Evolutionary conservation across 2,113 vertebrate genomes (phyloP), one percentile per base, ranked within the genome.

Genomic region (Mugil cephalus): DNA sequence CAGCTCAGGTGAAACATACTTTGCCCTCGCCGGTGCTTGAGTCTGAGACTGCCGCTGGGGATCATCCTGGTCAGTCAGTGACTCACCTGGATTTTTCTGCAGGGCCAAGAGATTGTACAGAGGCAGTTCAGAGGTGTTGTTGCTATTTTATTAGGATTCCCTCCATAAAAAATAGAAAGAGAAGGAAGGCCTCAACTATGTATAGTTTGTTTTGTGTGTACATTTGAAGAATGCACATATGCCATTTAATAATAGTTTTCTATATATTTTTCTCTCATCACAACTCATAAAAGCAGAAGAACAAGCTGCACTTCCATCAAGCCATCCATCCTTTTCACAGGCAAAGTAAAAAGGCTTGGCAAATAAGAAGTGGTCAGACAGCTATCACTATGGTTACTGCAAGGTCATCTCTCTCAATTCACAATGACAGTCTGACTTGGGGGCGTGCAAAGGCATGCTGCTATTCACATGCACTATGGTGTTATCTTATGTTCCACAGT

Each of bases 1-100:
- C 79, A 98, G 93, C 87, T 98, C 97, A 0, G 96, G 95, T 7
- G 96, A 95, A 40, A 95, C 91, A 54, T 96, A 98, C 83, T 97
- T 99, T 45, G 96, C 95, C 54, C 98, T 88, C 0, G 94, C 74
- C 0, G 95, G 94, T 0, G 88, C 88, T 66, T 95, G 96, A 50
- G 45, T 21, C 50, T 82, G 88, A 78, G 90, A 84, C 18, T 66
- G 87, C 2, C 90, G 91, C 66, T 92, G 92, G 43, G 78, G 74
- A 80, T 98, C 97, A n/a, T 98, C 97, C 74, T 94, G 96, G 70
- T 99, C 97, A 61, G 95, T 92, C 0, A 81, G 1, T 0, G 93
- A 94, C 67, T 96, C 96, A 3, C 95, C 93, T 46, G 94, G 93
- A 64, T 90, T 86, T 74, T 96, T 99, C 94, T 96, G 94, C 74